Percentiles rank a stretch among this genome's conserved stretches.
Evolutionary conservation across 1,140 invertebrate genomes (phyloP).

Genomic region (Acromyrmex heyeri): DNA sequence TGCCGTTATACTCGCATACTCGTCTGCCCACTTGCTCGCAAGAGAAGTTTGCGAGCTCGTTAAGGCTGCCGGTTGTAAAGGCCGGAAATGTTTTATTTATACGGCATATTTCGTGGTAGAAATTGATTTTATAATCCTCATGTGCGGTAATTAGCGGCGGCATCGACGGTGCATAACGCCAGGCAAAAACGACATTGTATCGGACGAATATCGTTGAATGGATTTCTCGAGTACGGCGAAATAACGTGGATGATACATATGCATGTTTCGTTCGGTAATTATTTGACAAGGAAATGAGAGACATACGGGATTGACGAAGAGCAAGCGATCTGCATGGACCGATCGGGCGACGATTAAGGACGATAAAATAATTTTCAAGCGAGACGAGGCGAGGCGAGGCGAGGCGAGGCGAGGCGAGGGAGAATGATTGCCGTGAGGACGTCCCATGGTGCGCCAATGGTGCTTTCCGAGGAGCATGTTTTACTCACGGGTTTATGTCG

Average conservation of each 20-base stretch:
- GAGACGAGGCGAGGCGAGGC: background rate
- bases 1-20: conserved; percentile 12
- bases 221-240: conserved; percentile 29
- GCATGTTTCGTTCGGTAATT: conserved; percentile 19
- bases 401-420: background rate
- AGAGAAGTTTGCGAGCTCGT: conserved; percentile 41
- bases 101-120: conserved; percentile 40
- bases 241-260: background rate
- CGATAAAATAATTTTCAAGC: conserved; percentile 60
- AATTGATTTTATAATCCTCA: conserved; percentile 62
- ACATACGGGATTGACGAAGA: conserved; percentile 50
- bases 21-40: background rate
- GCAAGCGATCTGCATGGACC: background rate
- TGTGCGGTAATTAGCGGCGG: conserved; percentile 56
- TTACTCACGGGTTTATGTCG: conserved; percentile 46
- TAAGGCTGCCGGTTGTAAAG: conserved; percentile 49
- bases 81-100: conserved; percentile 62
- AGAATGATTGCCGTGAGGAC: conserved; percentile 24
- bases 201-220: conserved; percentile 33
- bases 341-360: conserved; percentile 45
- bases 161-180: conserved; percentile 41
- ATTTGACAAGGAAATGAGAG: conserved; percentile 69
- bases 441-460: background rate
- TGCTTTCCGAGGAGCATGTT: conserved; percentile 27
- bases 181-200: conserved; percentile 47